Percentiles rank a stretch among this genome's conserved stretches.
phyloP scores from a whole-genome alignment of 2,797 vertebrate species.

The Micropoecilia bifurca region DNA sequence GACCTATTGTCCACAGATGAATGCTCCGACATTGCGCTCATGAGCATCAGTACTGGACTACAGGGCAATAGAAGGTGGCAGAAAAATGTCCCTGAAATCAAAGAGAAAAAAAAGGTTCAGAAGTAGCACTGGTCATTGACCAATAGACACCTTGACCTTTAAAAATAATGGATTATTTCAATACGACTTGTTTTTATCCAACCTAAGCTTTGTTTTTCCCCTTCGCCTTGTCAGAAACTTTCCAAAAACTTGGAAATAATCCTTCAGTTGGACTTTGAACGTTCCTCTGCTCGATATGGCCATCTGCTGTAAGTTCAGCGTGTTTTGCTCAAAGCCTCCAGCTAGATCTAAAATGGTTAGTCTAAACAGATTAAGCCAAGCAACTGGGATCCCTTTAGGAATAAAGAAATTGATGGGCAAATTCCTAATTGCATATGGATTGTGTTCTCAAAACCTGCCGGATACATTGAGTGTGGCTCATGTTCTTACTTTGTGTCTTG shows the following conservation, averaged over 20 bases:
- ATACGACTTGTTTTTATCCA: not conserved
- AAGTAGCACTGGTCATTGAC: not conserved
- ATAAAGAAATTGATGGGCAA: constrained; percentile 17
- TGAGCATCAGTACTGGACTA: not conserved
- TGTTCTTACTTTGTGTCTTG: not conserved
- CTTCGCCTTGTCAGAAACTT: not conserved
- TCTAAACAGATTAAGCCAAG: not conserved
- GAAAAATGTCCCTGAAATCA: too few species aligned
- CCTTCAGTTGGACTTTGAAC: not conserved
- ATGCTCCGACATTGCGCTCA: not conserved
- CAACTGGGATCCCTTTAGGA: constrained; percentile 2
- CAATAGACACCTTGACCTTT: not conserved
- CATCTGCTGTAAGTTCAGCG: not conserved
- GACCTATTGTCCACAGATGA: not conserved
- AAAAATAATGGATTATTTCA: not conserved
- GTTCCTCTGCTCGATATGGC: not conserved
- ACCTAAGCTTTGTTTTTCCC: not conserved
- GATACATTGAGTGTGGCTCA: constrained; percentile 5
- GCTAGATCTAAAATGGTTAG: not conserved
- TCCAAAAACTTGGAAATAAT: not conserved
- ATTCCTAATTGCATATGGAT: constrained; percentile 58
- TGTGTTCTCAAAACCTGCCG: constrained; percentile 14
- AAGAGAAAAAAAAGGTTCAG: too few species aligned
- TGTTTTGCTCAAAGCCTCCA: not conserved
- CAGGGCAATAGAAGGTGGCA: not conserved